A percentile compares a stretch with the other conserved stretches of the same genome.
Conservation (phyloP, 2,113 vertebrate species). For the Recurvirostra avosetta region DNA sequence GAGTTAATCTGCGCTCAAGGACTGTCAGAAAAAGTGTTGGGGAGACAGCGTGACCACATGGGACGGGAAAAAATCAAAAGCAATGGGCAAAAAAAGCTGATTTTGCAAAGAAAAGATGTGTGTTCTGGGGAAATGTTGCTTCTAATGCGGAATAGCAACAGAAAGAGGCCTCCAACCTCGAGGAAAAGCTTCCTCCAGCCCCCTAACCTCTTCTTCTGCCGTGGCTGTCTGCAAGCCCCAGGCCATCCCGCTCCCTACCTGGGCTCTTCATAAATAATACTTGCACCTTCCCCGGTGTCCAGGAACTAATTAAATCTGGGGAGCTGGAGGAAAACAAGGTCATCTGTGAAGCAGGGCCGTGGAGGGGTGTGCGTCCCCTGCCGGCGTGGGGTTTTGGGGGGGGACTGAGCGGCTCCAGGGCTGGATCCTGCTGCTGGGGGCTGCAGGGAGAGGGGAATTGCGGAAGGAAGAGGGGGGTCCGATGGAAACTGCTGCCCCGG, state of each 20-base stretch:
- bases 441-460: neutral
- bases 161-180: neutral
- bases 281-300: fast-evolving
- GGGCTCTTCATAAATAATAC: neutral
- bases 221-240: neutral
- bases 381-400: fast-evolving
- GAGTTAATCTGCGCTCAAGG: neutral
- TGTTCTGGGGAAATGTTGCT: neutral
- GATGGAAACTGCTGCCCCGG: neutral
- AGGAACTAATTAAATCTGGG: neutral
- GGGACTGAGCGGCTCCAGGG: fast-evolving
- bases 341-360: fast-evolving
- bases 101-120: neutral
- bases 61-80: fast-evolving
- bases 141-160: neutral
- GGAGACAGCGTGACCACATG: fast-evolving
- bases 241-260: neutral
- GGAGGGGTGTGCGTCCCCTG: fast-evolving
- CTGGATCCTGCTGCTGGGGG: neutral
- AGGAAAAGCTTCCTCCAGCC: neutral
- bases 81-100: neutral
- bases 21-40: neutral
- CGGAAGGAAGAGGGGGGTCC: no score
- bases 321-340: neutral
- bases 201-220: neutral